Evolutionary conservation across 92 coral and sea anemone species (phyloP), one percentile per base, ranked within the genome.

Genomic region (Parazoanthus swiftii): DNA sequence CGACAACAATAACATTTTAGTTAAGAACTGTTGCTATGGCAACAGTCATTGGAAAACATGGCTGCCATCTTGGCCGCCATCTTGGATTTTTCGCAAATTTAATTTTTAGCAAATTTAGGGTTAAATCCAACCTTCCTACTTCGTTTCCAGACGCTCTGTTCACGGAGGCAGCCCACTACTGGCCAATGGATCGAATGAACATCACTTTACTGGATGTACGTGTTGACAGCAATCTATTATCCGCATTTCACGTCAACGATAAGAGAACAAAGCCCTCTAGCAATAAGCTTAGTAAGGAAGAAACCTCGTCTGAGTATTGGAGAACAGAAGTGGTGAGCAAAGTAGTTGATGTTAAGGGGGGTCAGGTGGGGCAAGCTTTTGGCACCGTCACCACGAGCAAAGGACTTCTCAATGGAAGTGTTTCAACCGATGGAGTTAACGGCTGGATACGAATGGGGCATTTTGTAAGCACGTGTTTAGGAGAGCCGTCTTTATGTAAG

Each of bases 361-460:
- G 86, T 72, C 86, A 89, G 14, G 85, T 51, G 46, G 99, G 98
- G 2, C 85, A 85, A n/a, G 88, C 86, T 51, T 91, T 97, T 83
- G 94, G 93, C 58, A 92, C 83, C n/a, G 89, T 92, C 29, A 65
- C 21, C 56, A 85, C 48, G 89, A 82, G 78, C 33, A 80, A 46
- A 78, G 96, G 99, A n/a, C 89, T 92, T 42, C 91, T 92, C 74
- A 90, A 95, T 81, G 90, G 91, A 1, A 94, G 98, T 59, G 73
- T 97, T 48, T 79, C 83, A 46, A 92, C 98, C 7, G 94, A 95
- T 59, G 99, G 99, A 76, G 83, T 89, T 72, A 91, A 93, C 71
- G 98, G 97, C 18, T 97, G 96, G 93, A 89, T 94, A 74, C 91
- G 96, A 63, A 93, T 97, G 42, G 99, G 99, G 8, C 85, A 87